Percentiles rank a stretch among this genome's conserved stretches.
phyloP scores from a whole-genome alignment of 2,113 vertebrate species.

The Anser brachyrhynchus region DNA sequence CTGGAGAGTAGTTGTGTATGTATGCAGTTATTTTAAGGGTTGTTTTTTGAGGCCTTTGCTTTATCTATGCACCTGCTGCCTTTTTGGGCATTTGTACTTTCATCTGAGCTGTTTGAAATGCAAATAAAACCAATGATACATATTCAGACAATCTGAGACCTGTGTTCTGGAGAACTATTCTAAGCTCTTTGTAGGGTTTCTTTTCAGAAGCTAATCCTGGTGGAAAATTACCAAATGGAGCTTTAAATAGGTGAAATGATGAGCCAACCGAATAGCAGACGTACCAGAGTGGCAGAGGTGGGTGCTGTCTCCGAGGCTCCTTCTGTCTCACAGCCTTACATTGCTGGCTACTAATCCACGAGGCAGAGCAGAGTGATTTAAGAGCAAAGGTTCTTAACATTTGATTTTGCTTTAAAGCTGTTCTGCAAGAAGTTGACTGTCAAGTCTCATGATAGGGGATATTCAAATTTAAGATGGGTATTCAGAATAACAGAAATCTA shows the following conservation, averaged over 20 bases:
- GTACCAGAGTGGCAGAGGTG: not conserved
- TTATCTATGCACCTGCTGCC: not conserved
- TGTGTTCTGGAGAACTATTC: not conserved
- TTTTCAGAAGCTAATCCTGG: constrained; percentile 6
- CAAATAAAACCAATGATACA: constrained; percentile 42
- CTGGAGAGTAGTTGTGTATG: not conserved
- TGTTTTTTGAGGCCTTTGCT: constrained; percentile 13
- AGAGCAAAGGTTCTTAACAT: not conserved
- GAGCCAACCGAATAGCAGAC: not conserved
- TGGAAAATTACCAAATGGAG: constrained; percentile 4
- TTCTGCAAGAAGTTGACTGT: not conserved
- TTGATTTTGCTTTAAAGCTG: not conserved
- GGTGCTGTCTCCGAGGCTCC: not conserved
- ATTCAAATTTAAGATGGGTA: not conserved
- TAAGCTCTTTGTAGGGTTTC: not conserved
- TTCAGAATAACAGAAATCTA: not conserved
- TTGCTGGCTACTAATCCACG: not conserved
- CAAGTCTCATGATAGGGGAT: not conserved
- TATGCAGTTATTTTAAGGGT: not conserved
- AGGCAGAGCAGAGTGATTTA: not conserved
- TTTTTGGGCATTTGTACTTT: constrained; percentile 39
- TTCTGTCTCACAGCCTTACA: not conserved
- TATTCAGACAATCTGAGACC: constrained; percentile 9
- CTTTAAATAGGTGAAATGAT: constrained; percentile 9
- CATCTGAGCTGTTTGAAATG: constrained; percentile 47